These are phyloP conservation scores for Muraenolepis orangiensis DNA, from an alignment of 2,797 vertebrate genomes.

Conservation along the genomic window DNA sequence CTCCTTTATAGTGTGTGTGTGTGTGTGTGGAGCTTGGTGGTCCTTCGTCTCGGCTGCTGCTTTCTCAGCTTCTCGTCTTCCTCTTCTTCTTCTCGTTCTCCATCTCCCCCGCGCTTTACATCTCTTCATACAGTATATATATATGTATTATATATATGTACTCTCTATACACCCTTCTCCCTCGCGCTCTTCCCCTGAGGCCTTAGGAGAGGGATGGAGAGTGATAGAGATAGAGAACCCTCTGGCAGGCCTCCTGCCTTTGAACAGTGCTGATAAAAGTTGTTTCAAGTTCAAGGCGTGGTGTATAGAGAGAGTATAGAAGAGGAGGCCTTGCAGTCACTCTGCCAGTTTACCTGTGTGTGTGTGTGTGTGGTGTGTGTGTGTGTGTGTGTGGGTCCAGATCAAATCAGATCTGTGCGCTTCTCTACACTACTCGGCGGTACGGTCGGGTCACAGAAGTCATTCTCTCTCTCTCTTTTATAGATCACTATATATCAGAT, in stretches of 20 bases:
- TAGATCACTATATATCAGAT: too few species aligned
- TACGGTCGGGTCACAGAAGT: constrained; percentile 11
- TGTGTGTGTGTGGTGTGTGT: background rate
- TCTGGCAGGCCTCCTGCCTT: background rate
- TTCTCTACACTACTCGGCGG: constrained; percentile 16
- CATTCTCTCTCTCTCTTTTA: background rate
- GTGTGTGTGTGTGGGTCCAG: background rate
- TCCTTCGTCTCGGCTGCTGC: background rate
- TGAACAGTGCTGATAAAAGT: background rate
- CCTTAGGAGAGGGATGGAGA: constrained; percentile 60
- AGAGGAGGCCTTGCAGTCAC: background rate
- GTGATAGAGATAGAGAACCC: constrained; percentile 40
- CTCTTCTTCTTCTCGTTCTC: too few species aligned
- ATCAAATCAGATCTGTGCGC: constrained; percentile 1
- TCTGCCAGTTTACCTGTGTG: background rate
- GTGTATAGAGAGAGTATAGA: background rate
- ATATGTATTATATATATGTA: too few species aligned
- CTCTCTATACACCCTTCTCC: background rate
- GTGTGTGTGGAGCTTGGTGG: too few species aligned
- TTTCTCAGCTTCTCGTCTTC: background rate
- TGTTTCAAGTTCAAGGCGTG: background rate
- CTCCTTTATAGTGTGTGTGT: background rate
- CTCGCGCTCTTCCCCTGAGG: background rate
- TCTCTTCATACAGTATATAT: too few species aligned
- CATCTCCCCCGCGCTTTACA: background rate